These are phyloP conservation scores for Callipepla squamata DNA, from an alignment of 2,113 vertebrate genomes.

Conservation along the genomic window DNA sequence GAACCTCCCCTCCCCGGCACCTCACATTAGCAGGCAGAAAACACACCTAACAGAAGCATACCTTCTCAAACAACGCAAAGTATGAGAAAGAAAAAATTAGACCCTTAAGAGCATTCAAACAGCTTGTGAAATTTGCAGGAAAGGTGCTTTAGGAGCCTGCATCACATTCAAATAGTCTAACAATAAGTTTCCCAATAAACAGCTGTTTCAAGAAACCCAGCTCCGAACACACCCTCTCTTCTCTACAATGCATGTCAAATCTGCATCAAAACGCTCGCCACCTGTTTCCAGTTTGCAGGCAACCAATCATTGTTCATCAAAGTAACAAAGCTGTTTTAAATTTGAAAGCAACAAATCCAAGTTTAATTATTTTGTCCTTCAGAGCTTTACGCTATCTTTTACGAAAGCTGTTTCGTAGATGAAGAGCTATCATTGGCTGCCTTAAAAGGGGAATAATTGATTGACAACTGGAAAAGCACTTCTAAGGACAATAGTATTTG, in stretches of 20 bases:
- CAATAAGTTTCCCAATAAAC: neutral
- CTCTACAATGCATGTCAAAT: neutral
- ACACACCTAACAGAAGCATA: accelerated
- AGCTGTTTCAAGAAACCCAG: constrained; percentile 19
- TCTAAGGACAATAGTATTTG: constrained; percentile 4
- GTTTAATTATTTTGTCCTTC: constrained; percentile 64
- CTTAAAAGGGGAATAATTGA: constrained; percentile 11
- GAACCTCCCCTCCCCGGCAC: neutral
- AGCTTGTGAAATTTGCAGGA: neutral
- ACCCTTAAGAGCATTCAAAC: neutral
- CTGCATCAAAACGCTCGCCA: neutral
- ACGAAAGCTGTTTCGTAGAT: neutral
- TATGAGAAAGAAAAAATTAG: neutral
- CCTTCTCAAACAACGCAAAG: accelerated
- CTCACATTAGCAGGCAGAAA: accelerated
- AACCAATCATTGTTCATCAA: constrained; percentile 28
- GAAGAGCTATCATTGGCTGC: neutral
- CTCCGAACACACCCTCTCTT: neutral
- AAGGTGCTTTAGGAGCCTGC: neutral
- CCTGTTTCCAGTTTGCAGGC: constrained; percentile 16
- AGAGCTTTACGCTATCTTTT: constrained; percentile 8
- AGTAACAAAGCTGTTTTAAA: constrained; percentile 31
- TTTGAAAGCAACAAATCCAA: constrained; percentile 60
- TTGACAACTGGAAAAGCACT: constrained; percentile 14
- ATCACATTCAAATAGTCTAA: neutral